These are phyloP conservation scores for Cerastis rubricosa DNA, from an alignment of 2,888 invertebrate genomes.

Conservation along the genomic window DNA sequence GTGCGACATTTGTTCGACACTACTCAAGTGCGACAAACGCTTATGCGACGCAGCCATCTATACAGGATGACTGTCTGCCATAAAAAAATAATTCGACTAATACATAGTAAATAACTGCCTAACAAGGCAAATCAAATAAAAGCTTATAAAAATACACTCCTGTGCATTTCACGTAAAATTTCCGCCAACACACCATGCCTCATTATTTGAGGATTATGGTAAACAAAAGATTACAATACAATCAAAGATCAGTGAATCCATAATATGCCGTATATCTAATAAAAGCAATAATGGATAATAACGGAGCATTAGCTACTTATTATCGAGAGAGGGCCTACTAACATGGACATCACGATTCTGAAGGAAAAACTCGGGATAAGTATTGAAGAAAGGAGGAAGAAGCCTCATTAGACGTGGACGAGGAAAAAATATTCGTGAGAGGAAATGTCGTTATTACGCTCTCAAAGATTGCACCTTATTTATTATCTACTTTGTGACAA, in stretches of 20 bases:
- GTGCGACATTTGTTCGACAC: no score
- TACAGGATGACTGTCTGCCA: no score
- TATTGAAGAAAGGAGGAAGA: conserved; percentile 69
- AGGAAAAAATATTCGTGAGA: conserved; percentile 73
- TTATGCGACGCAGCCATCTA: no score
- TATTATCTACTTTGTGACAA: conserved; percentile 56
- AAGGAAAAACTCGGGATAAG: conserved; percentile 74
- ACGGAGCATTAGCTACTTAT: conserved; percentile 70
- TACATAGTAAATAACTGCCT: background rate
- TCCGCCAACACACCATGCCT: background rate
- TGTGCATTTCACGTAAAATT: background rate
- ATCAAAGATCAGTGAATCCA: conserved; percentile 50
- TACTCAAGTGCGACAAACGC: no score
- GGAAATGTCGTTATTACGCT: conserved; percentile 68
- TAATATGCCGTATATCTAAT: conserved; percentile 52
- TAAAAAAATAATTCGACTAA: background rate
- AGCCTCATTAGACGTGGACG: conserved; percentile 75
- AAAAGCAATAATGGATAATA: conserved; percentile 69
- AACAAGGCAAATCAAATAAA: background rate
- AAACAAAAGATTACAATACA: conserved; percentile 35
- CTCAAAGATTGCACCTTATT: conserved; percentile 62
- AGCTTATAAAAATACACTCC: background rate
- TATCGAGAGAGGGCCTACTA: conserved; percentile 66
- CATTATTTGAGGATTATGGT: conserved; percentile 43
- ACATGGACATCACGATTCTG: conserved; percentile 73